Conservation (phyloP, 2,888 invertebrate species). For the Cephus sareptanus region DNA sequence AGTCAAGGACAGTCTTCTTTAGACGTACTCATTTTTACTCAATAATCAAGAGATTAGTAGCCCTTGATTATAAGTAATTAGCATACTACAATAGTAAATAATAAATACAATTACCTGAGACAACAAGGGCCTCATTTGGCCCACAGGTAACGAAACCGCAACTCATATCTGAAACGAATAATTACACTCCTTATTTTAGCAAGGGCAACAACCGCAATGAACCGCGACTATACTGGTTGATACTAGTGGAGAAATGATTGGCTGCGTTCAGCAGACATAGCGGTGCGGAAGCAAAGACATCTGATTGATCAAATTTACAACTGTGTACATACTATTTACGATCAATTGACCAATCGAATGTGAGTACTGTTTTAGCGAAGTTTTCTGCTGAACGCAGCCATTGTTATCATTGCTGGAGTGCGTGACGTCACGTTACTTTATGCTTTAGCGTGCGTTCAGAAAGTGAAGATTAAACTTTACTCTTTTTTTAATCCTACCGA, state of each 20-base stretch:
- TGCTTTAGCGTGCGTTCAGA: not conserved
- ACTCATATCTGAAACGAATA: slow-evolving; percentile 68
- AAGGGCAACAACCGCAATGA: not conserved
- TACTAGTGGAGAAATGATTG: not conserved
- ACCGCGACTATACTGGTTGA: not conserved
- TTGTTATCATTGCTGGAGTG: not conserved
- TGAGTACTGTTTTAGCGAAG: too few relatives aligned
- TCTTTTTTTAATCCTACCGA: not conserved
- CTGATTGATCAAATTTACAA: too few relatives aligned
- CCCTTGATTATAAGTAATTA: not conserved
- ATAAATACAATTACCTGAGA: slow-evolving; percentile 78
- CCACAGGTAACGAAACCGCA: slow-evolving; percentile 96
- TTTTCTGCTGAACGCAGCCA: not conserved
- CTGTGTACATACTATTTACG: too few relatives aligned
- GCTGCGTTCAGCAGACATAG: too few relatives aligned
- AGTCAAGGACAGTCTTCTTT: not conserved
- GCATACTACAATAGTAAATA: not conserved
- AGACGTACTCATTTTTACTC: not conserved
- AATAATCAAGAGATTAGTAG: not conserved
- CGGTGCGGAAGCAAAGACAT: too few relatives aligned
- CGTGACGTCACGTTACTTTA: not conserved
- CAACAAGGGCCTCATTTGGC: slow-evolving; percentile 93
- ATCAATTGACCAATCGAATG: too few relatives aligned
- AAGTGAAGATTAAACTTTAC: not conserved
- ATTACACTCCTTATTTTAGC: not conserved